Conservation (phyloP, 2,888 invertebrate species). For the Nineta flava region DNA sequence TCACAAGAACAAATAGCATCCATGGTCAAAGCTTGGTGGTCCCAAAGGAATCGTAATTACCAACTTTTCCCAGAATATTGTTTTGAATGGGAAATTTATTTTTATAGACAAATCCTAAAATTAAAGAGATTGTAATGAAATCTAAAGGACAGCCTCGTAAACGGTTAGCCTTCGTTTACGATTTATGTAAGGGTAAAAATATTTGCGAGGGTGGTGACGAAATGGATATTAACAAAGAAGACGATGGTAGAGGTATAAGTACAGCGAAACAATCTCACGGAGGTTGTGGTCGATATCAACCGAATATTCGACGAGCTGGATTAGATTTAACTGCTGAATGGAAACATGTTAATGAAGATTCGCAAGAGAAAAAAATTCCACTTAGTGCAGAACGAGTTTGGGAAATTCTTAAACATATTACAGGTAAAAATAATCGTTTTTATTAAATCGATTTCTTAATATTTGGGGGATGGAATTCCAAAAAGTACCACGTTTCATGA, state of each 20-base stretch:
- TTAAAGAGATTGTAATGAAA: slow-evolving; percentile 88
- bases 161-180: slow-evolving; percentile 88
- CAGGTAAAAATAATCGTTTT: slow-evolving; percentile 31
- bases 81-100: background rate
- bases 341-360: slow-evolving; percentile 97
- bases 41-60: too few relatives aligned
- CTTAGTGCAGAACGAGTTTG: slow-evolving; percentile 92
- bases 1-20: too few relatives aligned
- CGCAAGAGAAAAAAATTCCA: slow-evolving; percentile 88
- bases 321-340: slow-evolving; percentile 94
- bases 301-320: slow-evolving; percentile 75
- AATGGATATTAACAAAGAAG: slow-evolving; percentile 80
- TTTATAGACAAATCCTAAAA: slow-evolving; percentile 71
- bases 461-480: too few relatives aligned
- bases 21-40: too few relatives aligned
- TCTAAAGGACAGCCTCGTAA: slow-evolving; percentile 93
- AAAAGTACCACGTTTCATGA: too few relatives aligned
- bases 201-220: slow-evolving; percentile 98
- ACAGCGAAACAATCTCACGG: slow-evolving; percentile 57
- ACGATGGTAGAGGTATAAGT: slow-evolving; percentile 37
- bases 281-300: slow-evolving; percentile 97
- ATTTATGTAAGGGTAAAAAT: slow-evolving; percentile 93
- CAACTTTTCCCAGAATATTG: background rate
- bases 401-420: slow-evolving; percentile 91
- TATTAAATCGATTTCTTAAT: slow-evolving; percentile 5